Evolutionary conservation across 2,797 vertebrate genomes (phyloP), one percentile per base, ranked within the genome.

Genomic region (Simalia tracyae): DNA sequence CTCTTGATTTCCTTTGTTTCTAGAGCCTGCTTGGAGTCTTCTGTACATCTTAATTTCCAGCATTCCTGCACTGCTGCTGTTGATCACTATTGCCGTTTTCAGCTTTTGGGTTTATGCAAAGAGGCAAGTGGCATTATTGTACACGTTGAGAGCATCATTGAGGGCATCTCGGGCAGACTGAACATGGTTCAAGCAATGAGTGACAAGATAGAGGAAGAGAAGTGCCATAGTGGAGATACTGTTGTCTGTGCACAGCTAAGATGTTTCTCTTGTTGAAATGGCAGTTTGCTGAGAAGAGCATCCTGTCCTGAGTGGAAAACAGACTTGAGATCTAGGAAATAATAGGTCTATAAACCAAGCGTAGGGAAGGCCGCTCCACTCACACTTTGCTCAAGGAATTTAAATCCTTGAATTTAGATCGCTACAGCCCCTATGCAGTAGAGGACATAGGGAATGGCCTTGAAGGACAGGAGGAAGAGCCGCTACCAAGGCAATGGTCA

Each of bases 31-130:
- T 31, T 95, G 97, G 92, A 97, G 97, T 92, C 94, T 99, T 90
- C 97, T 97, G 95, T 98, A 98, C 96, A 97, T 99, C 96, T 97
- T 99, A 5, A 97, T 98, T 91, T 98, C 98, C 64, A 97, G 98
- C 60, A 94, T 99, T 66, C 98, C 98, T 28, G 96, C 98, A 46
- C 93, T 99, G 31, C 96, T 99, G 54, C 96, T 99, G 50, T 3
- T 98, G 94, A 96, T 97, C 91, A 60, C 96, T 86, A 95, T 96
- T 11, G 98, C 97, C 36, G 96, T 98, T 76, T 97, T 98, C 93
- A 98, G 98, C 93, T 94, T 97, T 93, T 98, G 97, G 97, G 97
- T 98, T 63, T 95, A 97, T 31, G 68, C 96, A 9, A 98, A 96
- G 94, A 98, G 98, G 99, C 98, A 97, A 98, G 97, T 96, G 94